These are phyloP conservation scores for Axis porcinus DNA, from an alignment of 2,113 vertebrate genomes.

Conservation along the genomic window DNA sequence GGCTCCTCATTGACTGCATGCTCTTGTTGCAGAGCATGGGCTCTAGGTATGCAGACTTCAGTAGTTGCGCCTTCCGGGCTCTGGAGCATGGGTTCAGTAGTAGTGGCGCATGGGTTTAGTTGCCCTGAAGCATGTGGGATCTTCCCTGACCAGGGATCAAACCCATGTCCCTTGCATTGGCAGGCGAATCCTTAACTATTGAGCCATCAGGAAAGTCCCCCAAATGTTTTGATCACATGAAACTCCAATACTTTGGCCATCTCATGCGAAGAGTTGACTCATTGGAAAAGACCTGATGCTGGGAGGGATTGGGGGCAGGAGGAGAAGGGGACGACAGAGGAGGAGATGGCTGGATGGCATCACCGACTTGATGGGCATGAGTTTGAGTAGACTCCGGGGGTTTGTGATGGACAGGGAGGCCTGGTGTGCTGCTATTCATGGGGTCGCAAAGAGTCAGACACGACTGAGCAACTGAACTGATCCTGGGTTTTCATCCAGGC, in stretches of 20 bases:
- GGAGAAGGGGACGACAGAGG: too few species aligned
- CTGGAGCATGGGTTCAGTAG: not conserved
- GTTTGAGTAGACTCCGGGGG: too few species aligned
- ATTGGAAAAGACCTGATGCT: too few species aligned
- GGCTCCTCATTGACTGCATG: not conserved
- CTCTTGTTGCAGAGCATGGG: not conserved
- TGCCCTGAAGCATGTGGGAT: not conserved
- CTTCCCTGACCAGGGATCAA: not conserved
- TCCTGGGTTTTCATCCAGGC: not conserved
- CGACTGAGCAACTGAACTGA: not conserved
- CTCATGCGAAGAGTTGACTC: too few species aligned
- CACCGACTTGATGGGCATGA: too few species aligned
- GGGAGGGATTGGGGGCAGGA: too few species aligned
- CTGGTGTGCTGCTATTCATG: too few species aligned
- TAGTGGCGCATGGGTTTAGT: not conserved
- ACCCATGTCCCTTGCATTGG: not conserved
- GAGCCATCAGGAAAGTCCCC: not conserved
- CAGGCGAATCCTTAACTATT: not conserved
- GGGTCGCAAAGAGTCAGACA: too few species aligned
- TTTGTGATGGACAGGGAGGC: too few species aligned
- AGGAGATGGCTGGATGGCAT: too few species aligned
- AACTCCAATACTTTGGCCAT: too few species aligned
- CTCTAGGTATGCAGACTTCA: not conserved
- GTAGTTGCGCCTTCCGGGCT: not conserved
- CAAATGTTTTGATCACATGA: not conserved